phyloP scores from a whole-genome alignment of 2,797 vertebrate species.

The Chromobotia macracanthus region DNA sequence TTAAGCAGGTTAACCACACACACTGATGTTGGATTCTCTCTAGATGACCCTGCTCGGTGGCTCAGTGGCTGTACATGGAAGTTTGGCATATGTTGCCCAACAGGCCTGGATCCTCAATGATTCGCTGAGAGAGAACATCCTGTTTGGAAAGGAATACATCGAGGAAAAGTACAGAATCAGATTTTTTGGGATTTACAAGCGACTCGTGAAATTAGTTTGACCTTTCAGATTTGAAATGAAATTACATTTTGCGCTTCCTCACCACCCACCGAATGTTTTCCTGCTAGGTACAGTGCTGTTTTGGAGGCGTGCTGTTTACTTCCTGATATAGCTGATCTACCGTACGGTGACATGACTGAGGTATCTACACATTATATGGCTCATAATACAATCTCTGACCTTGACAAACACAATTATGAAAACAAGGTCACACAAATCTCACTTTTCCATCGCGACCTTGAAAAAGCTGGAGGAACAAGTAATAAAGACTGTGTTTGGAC shows the following conservation, averaged over 20 bases:
- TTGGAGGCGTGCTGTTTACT: conserved; percentile 82
- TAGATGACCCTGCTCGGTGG: conserved; percentile 85
- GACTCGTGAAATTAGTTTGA: background rate
- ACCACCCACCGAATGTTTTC: background rate
- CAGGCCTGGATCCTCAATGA: conserved; percentile 86
- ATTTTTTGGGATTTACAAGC: background rate
- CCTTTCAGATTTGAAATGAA: background rate
- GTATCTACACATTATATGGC: conserved; percentile 63
- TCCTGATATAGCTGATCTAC: conserved; percentile 78
- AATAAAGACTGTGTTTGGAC: conserved; percentile 5
- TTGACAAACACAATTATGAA: background rate
- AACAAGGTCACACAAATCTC: background rate
- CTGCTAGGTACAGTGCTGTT: conserved; percentile 74
- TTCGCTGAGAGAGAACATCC: conserved; percentile 82
- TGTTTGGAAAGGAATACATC: conserved; percentile 79
- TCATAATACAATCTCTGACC: conserved; percentile 8
- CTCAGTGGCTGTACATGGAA: conserved; percentile 73
- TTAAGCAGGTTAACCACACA: conserved; percentile 22
- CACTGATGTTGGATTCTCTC: background rate
- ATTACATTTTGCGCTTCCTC: conserved; percentile 32
- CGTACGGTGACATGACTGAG: conserved; percentile 85
- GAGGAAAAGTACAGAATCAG: conserved; percentile 74
- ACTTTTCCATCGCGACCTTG: background rate
- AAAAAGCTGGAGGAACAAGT: background rate
- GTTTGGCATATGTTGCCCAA: conserved; percentile 81